Evolutionary conservation across 2,888 invertebrate species (phyloP).

Genomic region (Drosophila colorata): DNA sequence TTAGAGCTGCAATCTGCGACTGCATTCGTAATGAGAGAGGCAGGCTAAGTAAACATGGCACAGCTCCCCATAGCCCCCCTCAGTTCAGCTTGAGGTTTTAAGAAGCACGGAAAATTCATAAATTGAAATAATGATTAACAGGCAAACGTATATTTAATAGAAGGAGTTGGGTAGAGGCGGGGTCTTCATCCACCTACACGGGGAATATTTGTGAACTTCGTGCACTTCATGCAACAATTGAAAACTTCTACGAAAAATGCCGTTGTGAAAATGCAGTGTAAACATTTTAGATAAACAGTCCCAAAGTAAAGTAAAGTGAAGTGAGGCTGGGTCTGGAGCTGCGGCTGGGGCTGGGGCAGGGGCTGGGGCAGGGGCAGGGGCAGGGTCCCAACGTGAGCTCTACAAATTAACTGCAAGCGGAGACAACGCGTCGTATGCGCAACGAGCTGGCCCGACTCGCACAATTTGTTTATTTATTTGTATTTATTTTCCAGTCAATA

Average conservation of each 20-base stretch:
- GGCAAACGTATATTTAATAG: constrained; percentile 8
- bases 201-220: constrained; percentile 8
- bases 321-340: neutral
- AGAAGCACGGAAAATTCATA: constrained; percentile 43
- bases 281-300: constrained; percentile 67
- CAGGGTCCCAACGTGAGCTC: constrained; percentile 49
- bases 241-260: constrained; percentile 72
- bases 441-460: constrained; percentile 30
- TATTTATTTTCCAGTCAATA: constrained; percentile 85
- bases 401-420: constrained; percentile 70
- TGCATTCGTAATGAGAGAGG: constrained; percentile 73
- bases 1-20: constrained; percentile 73
- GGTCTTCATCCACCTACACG: constrained; percentile 37
- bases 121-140: constrained; percentile 80
- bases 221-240: constrained; percentile 69
- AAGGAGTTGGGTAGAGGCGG: too few relatives aligned
- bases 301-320: constrained; percentile 18
- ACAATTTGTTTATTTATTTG: constrained; percentile 77
- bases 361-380: constrained; percentile 13
- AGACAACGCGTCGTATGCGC: constrained; percentile 72
- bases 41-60: constrained; percentile 64
- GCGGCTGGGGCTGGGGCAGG: constrained; percentile 1
- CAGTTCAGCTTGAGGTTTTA: neutral
- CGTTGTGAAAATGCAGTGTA: constrained; percentile 75
- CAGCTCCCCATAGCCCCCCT: neutral